phyloP scores from a whole-genome alignment of 2,797 vertebrate species.

The Manis javanica region DNA sequence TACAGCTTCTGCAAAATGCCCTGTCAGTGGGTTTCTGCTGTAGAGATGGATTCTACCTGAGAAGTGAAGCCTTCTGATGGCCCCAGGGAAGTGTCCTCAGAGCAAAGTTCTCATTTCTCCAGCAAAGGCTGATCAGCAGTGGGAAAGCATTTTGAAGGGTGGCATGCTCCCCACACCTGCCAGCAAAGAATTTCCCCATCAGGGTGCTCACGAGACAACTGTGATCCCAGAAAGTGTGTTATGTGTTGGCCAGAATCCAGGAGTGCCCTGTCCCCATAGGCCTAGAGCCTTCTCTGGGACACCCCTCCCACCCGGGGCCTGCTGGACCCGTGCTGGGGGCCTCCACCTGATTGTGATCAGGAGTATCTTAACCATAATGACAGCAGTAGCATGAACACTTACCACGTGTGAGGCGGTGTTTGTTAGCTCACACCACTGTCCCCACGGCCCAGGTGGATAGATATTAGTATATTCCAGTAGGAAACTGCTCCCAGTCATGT shows the following conservation, averaged over 20 bases:
- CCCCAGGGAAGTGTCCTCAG: background rate
- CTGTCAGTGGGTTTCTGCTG: background rate
- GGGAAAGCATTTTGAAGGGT: background rate
- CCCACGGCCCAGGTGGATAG: too few species aligned
- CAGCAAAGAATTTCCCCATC: background rate
- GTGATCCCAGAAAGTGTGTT: background rate
- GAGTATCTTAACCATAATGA: too few species aligned
- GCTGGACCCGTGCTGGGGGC: background rate
- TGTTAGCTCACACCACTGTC: background rate
- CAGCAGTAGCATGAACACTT: background rate
- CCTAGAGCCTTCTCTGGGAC: background rate
- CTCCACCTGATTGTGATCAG: too few species aligned
- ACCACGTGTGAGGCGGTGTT: fast-evolving
- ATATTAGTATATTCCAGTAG: background rate
- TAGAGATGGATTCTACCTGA: background rate
- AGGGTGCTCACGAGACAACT: fast-evolving
- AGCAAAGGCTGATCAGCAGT: background rate
- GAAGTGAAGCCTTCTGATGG: background rate
- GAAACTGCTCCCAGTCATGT: too few species aligned
- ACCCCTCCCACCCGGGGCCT: background rate
- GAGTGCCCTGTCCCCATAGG: background rate
- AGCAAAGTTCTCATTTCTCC: background rate
- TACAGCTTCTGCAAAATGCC: too few species aligned
- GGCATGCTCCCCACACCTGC: too few species aligned
- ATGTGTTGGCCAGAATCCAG: too few species aligned